Percentiles rank a stretch among this genome's conserved stretches.
These are phyloP conservation scores for Nomada flava DNA, from an alignment of 2,888 invertebrate species.

Conservation along the genomic window DNA sequence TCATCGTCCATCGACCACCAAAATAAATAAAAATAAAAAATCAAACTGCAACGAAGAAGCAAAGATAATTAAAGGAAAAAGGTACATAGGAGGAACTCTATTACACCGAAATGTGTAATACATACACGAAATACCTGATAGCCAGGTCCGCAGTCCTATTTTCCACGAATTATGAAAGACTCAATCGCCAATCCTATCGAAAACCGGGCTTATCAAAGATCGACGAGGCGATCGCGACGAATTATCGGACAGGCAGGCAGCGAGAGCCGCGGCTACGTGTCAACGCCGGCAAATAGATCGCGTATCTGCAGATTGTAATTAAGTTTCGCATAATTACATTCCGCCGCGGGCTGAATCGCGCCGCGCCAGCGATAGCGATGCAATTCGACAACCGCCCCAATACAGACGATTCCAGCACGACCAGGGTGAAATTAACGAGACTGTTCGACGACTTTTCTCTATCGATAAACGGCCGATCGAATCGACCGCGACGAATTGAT, in stretches of 20 bases:
- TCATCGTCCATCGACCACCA: too few species aligned
- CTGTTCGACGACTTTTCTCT: constrained; percentile 13
- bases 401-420: background rate
- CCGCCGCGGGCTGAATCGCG: constrained; percentile 37
- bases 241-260: constrained; percentile 32
- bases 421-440: constrained; percentile 36
- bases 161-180: too few species aligned
- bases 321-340: constrained; percentile 64
- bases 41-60: too few species aligned
- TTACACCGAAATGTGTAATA: too few species aligned
- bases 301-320: constrained; percentile 60
- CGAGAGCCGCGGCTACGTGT: constrained; percentile 18
- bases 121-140: too few species aligned
- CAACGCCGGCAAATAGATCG: constrained; percentile 47
- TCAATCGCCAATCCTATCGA: background rate
- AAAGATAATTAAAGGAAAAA: too few species aligned
- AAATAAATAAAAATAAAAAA: too few species aligned
- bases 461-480: constrained; percentile 26
- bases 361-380: constrained; percentile 30
- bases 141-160: too few species aligned
- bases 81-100: too few species aligned
- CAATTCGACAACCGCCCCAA: constrained; percentile 20
- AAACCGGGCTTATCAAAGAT: background rate
- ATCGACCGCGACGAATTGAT: constrained; percentile 35
- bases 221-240: constrained; percentile 8